Conservation (phyloP, 2,888 invertebrate genomes). For the Scaptomyza parva region DNA sequence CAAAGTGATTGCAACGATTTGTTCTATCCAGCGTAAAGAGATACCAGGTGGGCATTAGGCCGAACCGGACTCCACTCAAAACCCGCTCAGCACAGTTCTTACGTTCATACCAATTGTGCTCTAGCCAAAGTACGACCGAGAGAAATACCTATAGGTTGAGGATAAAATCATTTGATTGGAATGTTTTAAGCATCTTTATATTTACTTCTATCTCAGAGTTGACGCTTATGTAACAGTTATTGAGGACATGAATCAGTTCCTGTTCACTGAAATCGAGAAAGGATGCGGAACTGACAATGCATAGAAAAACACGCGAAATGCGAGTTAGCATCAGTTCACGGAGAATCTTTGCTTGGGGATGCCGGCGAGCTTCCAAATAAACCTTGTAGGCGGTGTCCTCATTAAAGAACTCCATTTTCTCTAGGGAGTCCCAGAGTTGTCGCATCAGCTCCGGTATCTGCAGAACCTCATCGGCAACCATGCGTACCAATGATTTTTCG, state of each 20-base stretch:
- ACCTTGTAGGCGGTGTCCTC: conserved; percentile 66
- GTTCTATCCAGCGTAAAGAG: conserved; percentile 52
- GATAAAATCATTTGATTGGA: not conserved
- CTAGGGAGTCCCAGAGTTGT: conserved; percentile 56
- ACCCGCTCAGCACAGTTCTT: conserved; percentile 49
- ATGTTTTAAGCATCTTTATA: not conserved
- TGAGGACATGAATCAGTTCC: conserved; percentile 55
- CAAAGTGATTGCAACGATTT: conserved; percentile 55
- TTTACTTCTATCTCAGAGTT: conserved; percentile 65
- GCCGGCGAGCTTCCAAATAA: conserved; percentile 58
- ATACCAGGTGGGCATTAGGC: conserved; percentile 65
- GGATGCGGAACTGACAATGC: conserved; percentile 63
- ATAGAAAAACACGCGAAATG: conserved; percentile 64
- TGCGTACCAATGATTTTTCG: conserved; percentile 38
- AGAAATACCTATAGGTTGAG: conserved; percentile 51
- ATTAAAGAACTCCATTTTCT: conserved; percentile 70
- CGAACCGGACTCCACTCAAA: conserved; percentile 56
- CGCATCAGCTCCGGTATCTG: conserved; percentile 60
- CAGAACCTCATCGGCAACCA: conserved; percentile 61
- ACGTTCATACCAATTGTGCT: conserved; percentile 66
- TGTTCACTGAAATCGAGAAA: conserved; percentile 62
- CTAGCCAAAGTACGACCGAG: conserved; percentile 63
- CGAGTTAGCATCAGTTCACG: conserved; percentile 67
- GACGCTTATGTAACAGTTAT: conserved; percentile 65
- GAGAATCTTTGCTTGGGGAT: conserved; percentile 58